Base-by-base conservation (phyloP, 2,888 invertebrate genomes). In the Timema cristinae region DNA sequence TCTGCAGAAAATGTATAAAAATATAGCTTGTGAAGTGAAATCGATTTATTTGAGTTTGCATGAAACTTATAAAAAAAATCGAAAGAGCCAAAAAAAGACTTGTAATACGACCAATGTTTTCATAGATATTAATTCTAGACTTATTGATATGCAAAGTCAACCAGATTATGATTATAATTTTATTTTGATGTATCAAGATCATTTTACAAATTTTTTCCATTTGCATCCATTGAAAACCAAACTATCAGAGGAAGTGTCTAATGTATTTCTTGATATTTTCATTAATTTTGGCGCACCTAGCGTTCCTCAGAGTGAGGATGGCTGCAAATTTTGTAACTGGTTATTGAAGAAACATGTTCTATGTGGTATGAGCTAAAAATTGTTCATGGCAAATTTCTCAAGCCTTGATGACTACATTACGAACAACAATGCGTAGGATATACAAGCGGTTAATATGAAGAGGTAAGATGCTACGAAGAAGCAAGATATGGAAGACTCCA, bases 241-340 rank as follows among this genome's bases (percentile, higher is more conserved):
- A 74, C 5, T 81, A 81, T 70, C 72, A 5, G 75, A 71, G 68
- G 81, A 82, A 75, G 80, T 82, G 32, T 80, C 81, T 48, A 74
- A 79, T 71, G 69, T 76, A 11, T 67, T 83, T 5, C 63, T 79
- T 48, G 79, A 81, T 70, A 81, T 83, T 70, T 82, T 82, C 76
- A 76, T 75, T 7, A 78, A 77, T 69, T 78, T 82, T 73, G 82
- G 81, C 9, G 79, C 80, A 10, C 81, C 81, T 7, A 70, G 70
- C 16, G 79, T 82, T 4, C 32, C 4, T 32, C 32, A 32, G 32
- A 32, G 32, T 32, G 32, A 32, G 4, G 32, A 69, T 74, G 81
- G 13, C 80, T 69, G 78, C 59, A 80, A 80, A 75, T 79, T 79
- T 74, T 72, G 71, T 16, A 75, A 75, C 32, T 69, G 50, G 49